Percentiles rank a stretch among this genome's conserved stretches.
These are phyloP conservation scores for Trilocha varians DNA, from an alignment of 2,888 invertebrate species.

Conservation along the genomic window DNA sequence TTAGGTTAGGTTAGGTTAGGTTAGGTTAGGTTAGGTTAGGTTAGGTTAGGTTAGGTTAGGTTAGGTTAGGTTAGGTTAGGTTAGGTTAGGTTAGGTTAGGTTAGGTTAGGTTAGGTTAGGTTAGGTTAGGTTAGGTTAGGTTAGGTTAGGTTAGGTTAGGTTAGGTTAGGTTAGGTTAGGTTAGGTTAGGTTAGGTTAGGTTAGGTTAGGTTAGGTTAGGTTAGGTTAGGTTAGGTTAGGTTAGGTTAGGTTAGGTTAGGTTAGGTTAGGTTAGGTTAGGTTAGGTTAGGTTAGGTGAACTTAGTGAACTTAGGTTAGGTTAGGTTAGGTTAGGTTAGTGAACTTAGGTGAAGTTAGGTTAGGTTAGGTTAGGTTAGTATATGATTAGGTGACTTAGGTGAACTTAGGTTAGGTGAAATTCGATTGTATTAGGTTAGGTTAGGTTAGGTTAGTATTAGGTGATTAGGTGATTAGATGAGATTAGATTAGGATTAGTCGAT, in stretches of 20 bases:
- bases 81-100: constrained; percentile 11
- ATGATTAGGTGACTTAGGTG: constrained; percentile 9
- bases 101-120: constrained; percentile 13
- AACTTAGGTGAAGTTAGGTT: constrained; percentile 12
- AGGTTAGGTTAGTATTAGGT: constrained; percentile 5
- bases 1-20: constrained; percentile 13
- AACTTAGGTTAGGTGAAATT: constrained; percentile 8
- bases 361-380: constrained; percentile 14
- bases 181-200: constrained; percentile 9
- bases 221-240: constrained; percentile 11
- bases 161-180: constrained; percentile 12
- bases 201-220: constrained; percentile 7
- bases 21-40: constrained; percentile 13
- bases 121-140: constrained; percentile 12
- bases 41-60: constrained; percentile 13
- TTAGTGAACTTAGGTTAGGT: constrained; percentile 10
- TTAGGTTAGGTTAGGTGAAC: constrained; percentile 11
- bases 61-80: constrained; percentile 12
- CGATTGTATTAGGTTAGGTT: constrained; percentile 7
- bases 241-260: constrained; percentile 12
- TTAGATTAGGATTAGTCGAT: constrained; percentile 8
- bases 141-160: constrained; percentile 11
- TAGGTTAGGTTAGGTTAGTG: constrained; percentile 11
- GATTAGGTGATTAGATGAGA: constrained; percentile 6
- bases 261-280: constrained; percentile 10